Conservation (phyloP, 2,888 invertebrate species). For the Eumerus sabulonum region DNA sequence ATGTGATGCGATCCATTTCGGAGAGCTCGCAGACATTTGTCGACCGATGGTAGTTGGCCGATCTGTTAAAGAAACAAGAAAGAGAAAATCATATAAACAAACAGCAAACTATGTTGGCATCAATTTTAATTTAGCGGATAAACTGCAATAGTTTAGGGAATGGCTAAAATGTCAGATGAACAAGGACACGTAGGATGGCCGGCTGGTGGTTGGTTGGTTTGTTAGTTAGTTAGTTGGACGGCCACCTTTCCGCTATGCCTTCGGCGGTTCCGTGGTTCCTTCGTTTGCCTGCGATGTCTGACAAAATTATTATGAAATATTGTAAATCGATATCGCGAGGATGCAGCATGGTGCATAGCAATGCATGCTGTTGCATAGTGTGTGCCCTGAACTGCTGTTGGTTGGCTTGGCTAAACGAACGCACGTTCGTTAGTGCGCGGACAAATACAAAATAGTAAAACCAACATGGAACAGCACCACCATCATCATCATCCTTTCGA, state of each 20-base stretch:
- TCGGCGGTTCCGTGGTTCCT: background rate
- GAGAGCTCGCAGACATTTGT: slow-evolving; percentile 92
- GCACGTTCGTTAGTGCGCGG: background rate
- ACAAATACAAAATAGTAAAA: background rate
- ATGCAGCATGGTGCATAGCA: slow-evolving; percentile 7
- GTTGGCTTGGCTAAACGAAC: background rate
- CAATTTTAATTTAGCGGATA: slow-evolving; percentile 53
- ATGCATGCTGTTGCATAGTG: background rate
- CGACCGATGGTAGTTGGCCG: slow-evolving; percentile 92
- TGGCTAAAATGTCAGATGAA: slow-evolving; percentile 9
- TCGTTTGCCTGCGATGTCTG: slow-evolving; percentile 12
- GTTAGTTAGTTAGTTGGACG: too few relatives aligned
- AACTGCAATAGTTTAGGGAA: slow-evolving; percentile 22
- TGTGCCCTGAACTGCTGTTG: too few relatives aligned
- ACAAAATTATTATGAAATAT: slow-evolving; percentile 69
- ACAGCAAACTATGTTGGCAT: slow-evolving; percentile 57
- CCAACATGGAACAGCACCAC: slow-evolving; percentile 6
- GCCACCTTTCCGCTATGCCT: slow-evolving; percentile 20
- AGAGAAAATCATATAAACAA: slow-evolving; percentile 26
- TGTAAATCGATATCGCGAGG: slow-evolving; percentile 65
- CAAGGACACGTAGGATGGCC: slow-evolving; percentile 64
- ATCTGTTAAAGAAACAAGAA: slow-evolving; percentile 82
- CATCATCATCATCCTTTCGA: slow-evolving; percentile 26
- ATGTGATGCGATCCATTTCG: slow-evolving; percentile 94
- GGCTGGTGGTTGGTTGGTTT: background rate